A percentile compares a stretch with the other conserved stretches of the same genome.
Conservation (phyloP, 2,888 invertebrate genomes). For the Rhingia campestris region DNA sequence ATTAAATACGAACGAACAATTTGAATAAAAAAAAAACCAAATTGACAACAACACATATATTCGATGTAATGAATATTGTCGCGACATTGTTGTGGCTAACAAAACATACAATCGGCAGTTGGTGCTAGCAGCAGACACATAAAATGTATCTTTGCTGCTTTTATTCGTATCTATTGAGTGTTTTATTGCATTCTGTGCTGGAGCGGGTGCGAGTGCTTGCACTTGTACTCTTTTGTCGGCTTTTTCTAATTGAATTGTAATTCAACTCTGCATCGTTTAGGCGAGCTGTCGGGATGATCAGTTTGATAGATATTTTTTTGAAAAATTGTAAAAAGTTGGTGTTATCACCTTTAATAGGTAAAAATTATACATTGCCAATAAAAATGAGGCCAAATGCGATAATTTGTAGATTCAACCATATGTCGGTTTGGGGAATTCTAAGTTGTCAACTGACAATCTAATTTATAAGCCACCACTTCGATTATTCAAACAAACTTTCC, state of each 20-base stretch:
- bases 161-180: constrained; percentile 43
- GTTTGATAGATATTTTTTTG: neutral
- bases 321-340: too few relatives aligned
- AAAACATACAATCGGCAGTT: constrained; percentile 41
- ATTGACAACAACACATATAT: constrained; percentile 17
- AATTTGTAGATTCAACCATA: too few relatives aligned
- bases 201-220: neutral
- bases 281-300: neutral
- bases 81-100: constrained; percentile 53
- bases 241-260: constrained; percentile 3
- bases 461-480: too few relatives aligned
- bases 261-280: neutral
- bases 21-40: constrained; percentile 50
- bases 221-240: constrained; percentile 12
- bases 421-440: too few relatives aligned
- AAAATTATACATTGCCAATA: too few relatives aligned
- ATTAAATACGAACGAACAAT: constrained; percentile 52
- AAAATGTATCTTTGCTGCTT: constrained; percentile 61
- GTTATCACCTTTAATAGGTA: too few relatives aligned
- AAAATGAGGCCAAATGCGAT: too few relatives aligned
- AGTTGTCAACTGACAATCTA: too few relatives aligned
- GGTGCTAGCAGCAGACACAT: constrained; percentile 62
- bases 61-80: constrained; percentile 62
- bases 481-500: too few relatives aligned
- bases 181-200: constrained; percentile 42